Evolutionary conservation across 2,113 vertebrate species (phyloP), one percentile per base, ranked within the genome.

Genomic region (Glaucomys volans): DNA sequence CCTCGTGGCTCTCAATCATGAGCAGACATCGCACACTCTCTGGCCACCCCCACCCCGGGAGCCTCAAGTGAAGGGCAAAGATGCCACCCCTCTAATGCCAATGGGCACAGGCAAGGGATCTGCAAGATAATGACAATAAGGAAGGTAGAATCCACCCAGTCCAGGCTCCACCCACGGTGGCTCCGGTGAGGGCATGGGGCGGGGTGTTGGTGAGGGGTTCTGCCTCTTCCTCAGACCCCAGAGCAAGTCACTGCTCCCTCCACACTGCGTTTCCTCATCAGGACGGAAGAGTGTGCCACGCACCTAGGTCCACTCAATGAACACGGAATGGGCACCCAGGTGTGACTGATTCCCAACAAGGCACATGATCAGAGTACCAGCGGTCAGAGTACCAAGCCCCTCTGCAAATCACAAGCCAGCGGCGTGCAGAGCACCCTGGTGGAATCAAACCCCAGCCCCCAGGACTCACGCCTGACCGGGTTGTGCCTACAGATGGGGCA

Each of bases 141-240:
- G 4, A 52, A 37, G 30, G 26, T 24, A 10, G 12, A 42, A 18
- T 50, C 37, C 22, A 81, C n/a, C 62, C 50, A 14, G 5, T 13
- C 3, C 35, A 44, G 3, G 18, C 52, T 66, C 9, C 1, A 37
- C 37, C 67, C 92, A 42, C 69, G 16, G 0, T 0, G 26, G 35
- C 66, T 72, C 30, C 32, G 17, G 16, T 0, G n/a, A 54, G 1
- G 22, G 18, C 47, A 5, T 0, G 0, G 1, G 57, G 37, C 16
- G n/a, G 28, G 14, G 71, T n/a, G 83, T 32, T 47, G 59, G n/a
- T 20, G 28, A 24, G 44, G 37, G 20, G n/a, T 79, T 47, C 40
- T 30, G 24, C 37, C 52, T 47, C 37, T 59, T 76, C 42, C 64
- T 16, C 28, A 57, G 52, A 74, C 44, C 24, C 10, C 22, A 44